A percentile compares a stretch with the other conserved stretches of the same genome.
Conservation (phyloP, 2,797 vertebrate species). For the Myotis daubentonii region DNA sequence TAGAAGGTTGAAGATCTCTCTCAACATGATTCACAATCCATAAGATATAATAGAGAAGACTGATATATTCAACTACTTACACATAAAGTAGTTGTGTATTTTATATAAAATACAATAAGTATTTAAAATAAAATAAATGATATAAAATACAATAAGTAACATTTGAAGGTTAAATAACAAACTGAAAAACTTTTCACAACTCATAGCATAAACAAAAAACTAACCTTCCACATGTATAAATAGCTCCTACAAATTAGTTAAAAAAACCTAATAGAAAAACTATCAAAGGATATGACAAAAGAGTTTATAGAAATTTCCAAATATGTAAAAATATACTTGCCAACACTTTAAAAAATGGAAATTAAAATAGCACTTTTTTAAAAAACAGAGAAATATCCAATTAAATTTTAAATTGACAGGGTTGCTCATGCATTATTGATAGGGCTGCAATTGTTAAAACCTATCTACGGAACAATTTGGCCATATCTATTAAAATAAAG, state of each 20-base stretch:
- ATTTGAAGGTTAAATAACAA: neutral
- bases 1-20: neutral
- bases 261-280: neutral
- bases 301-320: neutral
- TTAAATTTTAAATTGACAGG: neutral
- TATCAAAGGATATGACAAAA: neutral
- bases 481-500: neutral
- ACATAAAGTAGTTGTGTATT: neutral
- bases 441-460: neutral
- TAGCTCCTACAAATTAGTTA: neutral
- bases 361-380: neutral
- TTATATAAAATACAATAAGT: neutral
- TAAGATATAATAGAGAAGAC: neutral
- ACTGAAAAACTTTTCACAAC: neutral
- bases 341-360: neutral
- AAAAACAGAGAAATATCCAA: neutral
- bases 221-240: neutral
- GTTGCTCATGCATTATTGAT: neutral
- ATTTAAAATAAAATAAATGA: too few species aligned
- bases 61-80: neutral
- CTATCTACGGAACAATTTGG: neutral
- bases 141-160: neutral
- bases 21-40: neutral
- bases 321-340: neutral
- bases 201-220: neutral